Conservation (phyloP, 1,140 invertebrate species). For the Physella acuta region DNA sequence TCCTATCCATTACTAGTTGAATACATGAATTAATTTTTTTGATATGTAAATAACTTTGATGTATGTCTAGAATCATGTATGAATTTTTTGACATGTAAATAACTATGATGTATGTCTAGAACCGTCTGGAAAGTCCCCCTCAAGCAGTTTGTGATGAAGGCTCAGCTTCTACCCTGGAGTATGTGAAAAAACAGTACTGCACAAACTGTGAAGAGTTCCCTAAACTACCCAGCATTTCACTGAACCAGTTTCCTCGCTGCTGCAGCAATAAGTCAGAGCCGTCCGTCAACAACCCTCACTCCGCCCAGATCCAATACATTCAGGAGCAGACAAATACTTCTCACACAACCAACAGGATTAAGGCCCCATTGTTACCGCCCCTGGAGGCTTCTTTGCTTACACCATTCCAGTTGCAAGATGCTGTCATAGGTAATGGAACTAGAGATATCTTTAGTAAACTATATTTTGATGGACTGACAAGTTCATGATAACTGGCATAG, state of each 20-base stretch:
- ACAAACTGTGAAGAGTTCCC: conserved; percentile 25
- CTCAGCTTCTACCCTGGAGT: conserved; percentile 49
- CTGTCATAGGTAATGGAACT: conserved; percentile 57
- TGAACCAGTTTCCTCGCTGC: conserved; percentile 53
- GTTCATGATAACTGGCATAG: too few relatives aligned
- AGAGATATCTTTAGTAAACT: too few relatives aligned
- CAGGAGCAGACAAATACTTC: conserved; percentile 58
- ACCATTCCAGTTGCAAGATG: conserved; percentile 51
- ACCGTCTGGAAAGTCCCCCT: conserved; percentile 49
- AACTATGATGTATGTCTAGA: conserved; percentile 27
- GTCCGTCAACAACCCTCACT: conserved; percentile 54
- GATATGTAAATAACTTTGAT: too few relatives aligned
- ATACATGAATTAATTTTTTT: too few relatives aligned
- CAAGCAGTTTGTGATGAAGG: conserved; percentile 55
- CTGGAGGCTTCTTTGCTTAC: conserved; percentile 45
- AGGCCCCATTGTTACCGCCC: conserved; percentile 58
- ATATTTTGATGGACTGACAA: too few relatives aligned
- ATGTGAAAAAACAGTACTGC: conserved; percentile 46
- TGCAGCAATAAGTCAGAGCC: conserved; percentile 51
- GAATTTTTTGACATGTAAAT: too few relatives aligned
- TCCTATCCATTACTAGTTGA: too few relatives aligned
- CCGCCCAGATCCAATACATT: conserved; percentile 56
- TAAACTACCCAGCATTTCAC: conserved; percentile 24
- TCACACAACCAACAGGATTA: conserved; percentile 56
- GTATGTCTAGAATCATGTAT: too few relatives aligned